Percentiles rank a stretch among this genome's conserved stretches.
Conservation (phyloP, 2,113 vertebrate genomes). For the Leucopsar rothschildi region DNA sequence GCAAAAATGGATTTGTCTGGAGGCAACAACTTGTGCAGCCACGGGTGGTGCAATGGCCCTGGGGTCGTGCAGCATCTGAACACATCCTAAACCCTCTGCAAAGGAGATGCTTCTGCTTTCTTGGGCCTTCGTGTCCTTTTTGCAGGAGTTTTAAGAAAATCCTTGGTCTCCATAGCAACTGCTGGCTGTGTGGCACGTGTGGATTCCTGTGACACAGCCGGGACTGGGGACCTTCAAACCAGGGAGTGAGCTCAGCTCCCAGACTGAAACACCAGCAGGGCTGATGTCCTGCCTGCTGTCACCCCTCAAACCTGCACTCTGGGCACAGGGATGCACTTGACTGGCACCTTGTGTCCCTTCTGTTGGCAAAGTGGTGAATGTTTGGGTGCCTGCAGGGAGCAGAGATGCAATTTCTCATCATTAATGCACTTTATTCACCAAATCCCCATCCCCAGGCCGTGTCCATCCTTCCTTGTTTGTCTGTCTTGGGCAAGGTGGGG, state of each 20-base stretch:
- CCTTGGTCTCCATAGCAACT: constrained; percentile 58
- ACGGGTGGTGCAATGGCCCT: fast-evolving
- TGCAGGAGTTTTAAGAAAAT: constrained; percentile 40
- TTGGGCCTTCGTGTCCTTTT: not conserved
- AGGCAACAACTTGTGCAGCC: not conserved
- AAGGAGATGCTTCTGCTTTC: not conserved
- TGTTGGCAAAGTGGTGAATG: fast-evolving
- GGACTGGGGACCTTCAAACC: not conserved
- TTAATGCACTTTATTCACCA: fast-evolving
- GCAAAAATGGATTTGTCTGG: not conserved
- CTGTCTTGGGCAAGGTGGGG: not conserved
- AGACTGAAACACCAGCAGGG: too few species aligned
- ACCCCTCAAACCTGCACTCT: not conserved
- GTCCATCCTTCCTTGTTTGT: not conserved
- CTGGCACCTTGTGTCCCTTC: fast-evolving
- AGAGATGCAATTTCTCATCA: not conserved
- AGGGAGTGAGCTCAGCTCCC: not conserved
- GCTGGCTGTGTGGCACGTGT: constrained; percentile 2
- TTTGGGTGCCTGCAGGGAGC: not conserved
- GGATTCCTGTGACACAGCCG: fast-evolving
- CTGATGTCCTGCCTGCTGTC: not conserved
- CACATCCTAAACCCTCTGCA: not conserved
- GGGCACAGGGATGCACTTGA: fast-evolving
- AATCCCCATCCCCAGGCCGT: fast-evolving
- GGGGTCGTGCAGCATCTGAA: not conserved